Percentiles rank a stretch among this genome's conserved stretches.
Conservation (phyloP, 2,113 vertebrate species). For the Nyctibius bracteatus region DNA sequence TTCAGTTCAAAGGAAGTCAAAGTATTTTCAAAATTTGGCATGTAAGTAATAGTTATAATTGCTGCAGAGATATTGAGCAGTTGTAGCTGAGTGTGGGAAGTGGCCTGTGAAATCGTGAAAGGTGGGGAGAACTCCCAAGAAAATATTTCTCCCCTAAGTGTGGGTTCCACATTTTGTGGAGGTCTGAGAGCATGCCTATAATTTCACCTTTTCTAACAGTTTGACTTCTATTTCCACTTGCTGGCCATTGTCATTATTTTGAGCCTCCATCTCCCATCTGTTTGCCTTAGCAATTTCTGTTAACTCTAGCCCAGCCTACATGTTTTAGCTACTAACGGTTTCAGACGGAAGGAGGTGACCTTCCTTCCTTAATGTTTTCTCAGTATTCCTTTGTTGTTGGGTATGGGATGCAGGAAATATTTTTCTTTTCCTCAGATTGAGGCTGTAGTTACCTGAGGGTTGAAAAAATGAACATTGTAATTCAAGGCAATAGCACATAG, state of each 20-base stretch:
- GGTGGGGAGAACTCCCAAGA: background rate
- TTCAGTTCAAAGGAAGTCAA: background rate
- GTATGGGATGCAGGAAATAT: background rate
- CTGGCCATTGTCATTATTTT: background rate
- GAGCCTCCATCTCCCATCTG: background rate
- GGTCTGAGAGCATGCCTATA: background rate
- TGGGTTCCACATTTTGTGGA: background rate
- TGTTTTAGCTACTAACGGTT: background rate
- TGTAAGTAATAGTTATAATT: background rate
- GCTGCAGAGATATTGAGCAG: background rate
- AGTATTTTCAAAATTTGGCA: background rate
- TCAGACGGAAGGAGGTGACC: background rate
- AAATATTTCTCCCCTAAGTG: background rate
- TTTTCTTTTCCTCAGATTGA: background rate
- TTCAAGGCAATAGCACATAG: background rate
- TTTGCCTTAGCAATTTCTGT: background rate
- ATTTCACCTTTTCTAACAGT: background rate
- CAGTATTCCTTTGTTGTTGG: background rate
- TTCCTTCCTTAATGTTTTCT: background rate
- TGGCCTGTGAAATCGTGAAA: background rate
- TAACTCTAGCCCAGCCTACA: background rate
- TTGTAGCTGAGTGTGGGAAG: background rate
- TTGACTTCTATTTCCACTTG: background rate
- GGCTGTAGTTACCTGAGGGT: background rate
- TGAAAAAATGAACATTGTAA: slow-evolving; percentile 3